Conservation (phyloP, 2,888 invertebrate species). For the Metopia argyrocephala region DNA sequence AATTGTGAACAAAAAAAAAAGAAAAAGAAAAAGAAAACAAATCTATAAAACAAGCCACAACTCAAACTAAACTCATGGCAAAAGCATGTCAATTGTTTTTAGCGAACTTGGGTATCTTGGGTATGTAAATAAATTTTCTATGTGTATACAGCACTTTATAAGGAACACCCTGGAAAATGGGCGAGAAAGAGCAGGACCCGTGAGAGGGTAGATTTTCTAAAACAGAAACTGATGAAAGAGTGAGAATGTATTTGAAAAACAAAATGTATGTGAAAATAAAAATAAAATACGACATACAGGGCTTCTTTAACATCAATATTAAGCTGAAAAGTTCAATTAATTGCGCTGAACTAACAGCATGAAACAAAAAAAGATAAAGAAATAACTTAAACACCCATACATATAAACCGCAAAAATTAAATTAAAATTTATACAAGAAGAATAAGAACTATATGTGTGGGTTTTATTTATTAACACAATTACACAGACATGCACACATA, state of each 20-base stretch:
- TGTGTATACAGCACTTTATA: slow-evolving; percentile 26
- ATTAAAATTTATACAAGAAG: slow-evolving; percentile 71
- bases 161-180: slow-evolving; percentile 2
- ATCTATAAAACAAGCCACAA: slow-evolving; percentile 36
- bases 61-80: slow-evolving; percentile 61
- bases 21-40: too few species aligned
- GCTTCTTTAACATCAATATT: slow-evolving; percentile 71
- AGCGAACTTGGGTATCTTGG: slow-evolving; percentile 25
- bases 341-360: slow-evolving; percentile 69
- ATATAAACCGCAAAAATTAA: slow-evolving; percentile 75
- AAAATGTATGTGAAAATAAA: neutral
- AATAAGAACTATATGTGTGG: slow-evolving; percentile 23
- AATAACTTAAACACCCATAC: slow-evolving; percentile 48
- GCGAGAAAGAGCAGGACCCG: neutral
- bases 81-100: slow-evolving; percentile 58
- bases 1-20: neutral
- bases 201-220: slow-evolving; percentile 23
- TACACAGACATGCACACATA: neutral
- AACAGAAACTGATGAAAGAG: slow-evolving; percentile 33
- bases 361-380: slow-evolving; percentile 44
- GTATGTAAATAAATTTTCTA: slow-evolving; percentile 31
- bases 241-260: neutral
- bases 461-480: slow-evolving; percentile 43
- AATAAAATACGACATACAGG: slow-evolving; percentile 29
- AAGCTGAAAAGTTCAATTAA: slow-evolving; percentile 75